Conservation (phyloP, 2,888 invertebrate genomes). For the Andrena praecox region DNA sequence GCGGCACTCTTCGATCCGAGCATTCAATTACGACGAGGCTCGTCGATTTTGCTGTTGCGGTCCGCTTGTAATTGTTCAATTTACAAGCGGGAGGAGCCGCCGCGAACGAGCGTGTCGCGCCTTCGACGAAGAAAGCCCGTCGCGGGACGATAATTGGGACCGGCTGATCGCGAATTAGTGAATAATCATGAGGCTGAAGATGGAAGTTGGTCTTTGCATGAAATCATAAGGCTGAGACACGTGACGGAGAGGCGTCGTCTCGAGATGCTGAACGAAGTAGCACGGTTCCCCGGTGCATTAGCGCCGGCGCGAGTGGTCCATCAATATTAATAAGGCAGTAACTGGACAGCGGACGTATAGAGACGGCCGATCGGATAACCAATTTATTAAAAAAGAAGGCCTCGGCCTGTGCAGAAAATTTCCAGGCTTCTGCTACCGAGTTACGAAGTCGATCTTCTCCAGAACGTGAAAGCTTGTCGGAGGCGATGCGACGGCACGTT, state of each 20-base stretch:
- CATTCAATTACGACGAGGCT: slow-evolving; percentile 14
- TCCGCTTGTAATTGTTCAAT: slow-evolving; percentile 46
- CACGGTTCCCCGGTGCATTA: slow-evolving; percentile 70
- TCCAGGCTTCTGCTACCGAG: slow-evolving; percentile 22
- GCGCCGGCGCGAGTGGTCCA: slow-evolving; percentile 73
- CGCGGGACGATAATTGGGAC: slow-evolving; percentile 42
- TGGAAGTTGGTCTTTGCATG: slow-evolving; percentile 44
- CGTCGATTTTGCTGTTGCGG: slow-evolving; percentile 29
- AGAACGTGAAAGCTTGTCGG: slow-evolving; percentile 18
- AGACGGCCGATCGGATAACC: slow-evolving; percentile 60
- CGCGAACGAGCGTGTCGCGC: not conserved
- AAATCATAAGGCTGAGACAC: slow-evolving; percentile 59
- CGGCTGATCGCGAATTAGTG: slow-evolving; percentile 52
- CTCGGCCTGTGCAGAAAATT: not conserved
- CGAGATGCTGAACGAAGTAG: slow-evolving; percentile 41
- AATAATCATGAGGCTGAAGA: slow-evolving; percentile 66
- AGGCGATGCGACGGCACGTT: slow-evolving; percentile 17
- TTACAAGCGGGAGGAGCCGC: slow-evolving; percentile 30
- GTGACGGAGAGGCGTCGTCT: slow-evolving; percentile 50
- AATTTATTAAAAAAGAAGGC: slow-evolving; percentile 48
- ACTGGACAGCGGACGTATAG: slow-evolving; percentile 59
- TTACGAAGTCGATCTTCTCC: slow-evolving; percentile 1
- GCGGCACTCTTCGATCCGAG: not conserved
- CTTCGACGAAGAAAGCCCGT: not conserved
- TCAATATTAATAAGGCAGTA: slow-evolving; percentile 78